phyloP scores from a whole-genome alignment of 2,797 vertebrate species.

The Mionectes olivaceus region DNA sequence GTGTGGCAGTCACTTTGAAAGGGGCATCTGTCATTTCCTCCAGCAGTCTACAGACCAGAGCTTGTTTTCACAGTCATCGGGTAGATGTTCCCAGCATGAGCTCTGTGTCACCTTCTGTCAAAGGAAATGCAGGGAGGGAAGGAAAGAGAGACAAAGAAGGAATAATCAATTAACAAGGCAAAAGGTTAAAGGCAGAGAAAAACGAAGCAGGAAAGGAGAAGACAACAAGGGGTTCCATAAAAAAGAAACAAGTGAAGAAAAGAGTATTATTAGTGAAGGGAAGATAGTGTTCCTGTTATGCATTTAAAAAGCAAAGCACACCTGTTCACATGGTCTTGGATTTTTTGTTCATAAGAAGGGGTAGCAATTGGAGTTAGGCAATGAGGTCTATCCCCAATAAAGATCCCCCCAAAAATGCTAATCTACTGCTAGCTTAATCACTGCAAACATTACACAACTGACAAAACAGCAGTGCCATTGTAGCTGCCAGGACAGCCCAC shows the following conservation, averaged over 20 bases:
- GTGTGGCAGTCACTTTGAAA: not conserved
- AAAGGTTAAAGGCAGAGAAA: not conserved
- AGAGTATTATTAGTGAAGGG: not conserved
- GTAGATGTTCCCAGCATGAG: slow-evolving; percentile 16
- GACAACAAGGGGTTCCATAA: not conserved
- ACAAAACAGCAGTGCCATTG: not conserved
- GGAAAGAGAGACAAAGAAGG: not conserved
- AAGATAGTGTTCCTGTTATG: not conserved
- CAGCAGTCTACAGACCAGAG: slow-evolving; percentile 14
- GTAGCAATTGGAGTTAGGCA: not conserved
- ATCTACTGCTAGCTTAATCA: not conserved
- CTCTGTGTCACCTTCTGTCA: slow-evolving; percentile 28
- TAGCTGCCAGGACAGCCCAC: not conserved
- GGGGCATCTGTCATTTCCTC: slow-evolving; percentile 25
- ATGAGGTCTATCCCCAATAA: not conserved
- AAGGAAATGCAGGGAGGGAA: not conserved
- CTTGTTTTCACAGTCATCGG: slow-evolving; percentile 22
- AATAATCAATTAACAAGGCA: not conserved
- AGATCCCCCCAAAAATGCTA: not conserved
- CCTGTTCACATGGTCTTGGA: not conserved
- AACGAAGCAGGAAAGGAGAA: not conserved
- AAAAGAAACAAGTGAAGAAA: not conserved
- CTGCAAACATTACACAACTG: not conserved
- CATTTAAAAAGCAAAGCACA: not conserved
- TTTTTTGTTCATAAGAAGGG: not conserved